Evolutionary conservation across 1,140 invertebrate species (phyloP).

Genomic region (Drosophila nikananu): DNA sequence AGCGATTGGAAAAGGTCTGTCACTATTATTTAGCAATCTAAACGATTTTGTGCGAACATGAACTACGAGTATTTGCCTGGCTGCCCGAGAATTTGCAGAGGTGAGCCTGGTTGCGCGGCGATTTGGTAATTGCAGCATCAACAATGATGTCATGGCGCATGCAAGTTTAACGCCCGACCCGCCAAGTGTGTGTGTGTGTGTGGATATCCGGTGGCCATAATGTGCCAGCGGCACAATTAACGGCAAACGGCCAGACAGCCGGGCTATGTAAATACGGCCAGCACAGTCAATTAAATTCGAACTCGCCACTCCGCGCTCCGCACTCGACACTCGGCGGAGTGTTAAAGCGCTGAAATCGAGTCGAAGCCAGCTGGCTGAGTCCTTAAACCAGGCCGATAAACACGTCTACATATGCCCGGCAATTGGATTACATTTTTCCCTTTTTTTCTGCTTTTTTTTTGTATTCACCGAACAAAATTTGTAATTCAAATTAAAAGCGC

Average conservation of each 20-base stretch:
- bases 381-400: constrained; percentile 61
- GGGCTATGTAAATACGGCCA: constrained; percentile 53
- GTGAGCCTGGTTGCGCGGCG: constrained; percentile 15
- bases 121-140: constrained; percentile 81
- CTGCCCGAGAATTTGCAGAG: constrained; percentile 37
- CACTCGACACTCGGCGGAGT: constrained; percentile 22
- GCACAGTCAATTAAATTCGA: constrained; percentile 82
- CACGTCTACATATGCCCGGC: constrained; percentile 53
- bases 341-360: constrained; percentile 68
- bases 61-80: constrained; percentile 68
- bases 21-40: constrained; percentile 78
- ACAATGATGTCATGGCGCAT: constrained; percentile 62
- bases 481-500: constrained; percentile 83
- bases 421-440: constrained; percentile 75
- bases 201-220: constrained; percentile 65
- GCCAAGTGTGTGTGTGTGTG: constrained; percentile 20
- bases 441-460: constrained; percentile 22
- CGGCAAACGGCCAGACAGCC: constrained; percentile 43
- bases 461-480: constrained; percentile 70
- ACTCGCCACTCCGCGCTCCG: constrained; percentile 30
- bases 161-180: constrained; percentile 40
- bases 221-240: constrained; percentile 74
- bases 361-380: not conserved
- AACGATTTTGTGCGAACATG: constrained; percentile 66
- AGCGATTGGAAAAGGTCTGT: constrained; percentile 29